Percentiles rank a stretch among this genome's conserved stretches.
These are phyloP conservation scores for Pipistrellus pipistrellus DNA, from an alignment of 2,797 vertebrate genomes.

Conservation along the genomic window DNA sequence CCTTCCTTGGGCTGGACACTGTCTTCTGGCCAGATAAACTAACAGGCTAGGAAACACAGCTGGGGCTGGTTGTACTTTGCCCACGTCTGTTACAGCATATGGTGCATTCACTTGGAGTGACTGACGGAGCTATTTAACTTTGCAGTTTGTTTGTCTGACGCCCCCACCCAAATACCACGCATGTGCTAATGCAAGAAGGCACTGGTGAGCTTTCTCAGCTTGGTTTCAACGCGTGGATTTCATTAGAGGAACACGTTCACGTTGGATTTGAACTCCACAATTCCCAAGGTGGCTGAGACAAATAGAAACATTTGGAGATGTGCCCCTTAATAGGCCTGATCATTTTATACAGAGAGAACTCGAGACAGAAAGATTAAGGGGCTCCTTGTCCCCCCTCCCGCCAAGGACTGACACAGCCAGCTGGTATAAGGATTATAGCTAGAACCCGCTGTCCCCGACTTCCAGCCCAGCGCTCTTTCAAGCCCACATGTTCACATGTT, in stretches of 20 bases:
- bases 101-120: slow-evolving; percentile 64
- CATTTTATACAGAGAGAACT: slow-evolving; percentile 10
- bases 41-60: slow-evolving; percentile 60
- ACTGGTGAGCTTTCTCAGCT: slow-evolving; percentile 25
- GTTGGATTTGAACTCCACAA: slow-evolving; percentile 24
- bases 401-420: background rate
- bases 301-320: slow-evolving; percentile 18
- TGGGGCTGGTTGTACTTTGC: slow-evolving; percentile 60
- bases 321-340: background rate
- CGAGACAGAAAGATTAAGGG: slow-evolving; percentile 33
- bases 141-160: slow-evolving; percentile 76
- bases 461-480: background rate
- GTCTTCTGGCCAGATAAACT: slow-evolving; percentile 63
- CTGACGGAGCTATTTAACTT: slow-evolving; percentile 74
- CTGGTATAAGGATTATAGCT: background rate
- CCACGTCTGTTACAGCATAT: slow-evolving; percentile 72
- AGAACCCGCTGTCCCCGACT: background rate
- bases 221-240: slow-evolving; percentile 61
- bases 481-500: background rate
- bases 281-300: background rate
- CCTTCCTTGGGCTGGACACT: slow-evolving; percentile 46
- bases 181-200: background rate
- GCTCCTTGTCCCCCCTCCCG: too few species aligned
- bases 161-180: slow-evolving; percentile 69
- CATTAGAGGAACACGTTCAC: slow-evolving; percentile 67